Percentiles rank a stretch among this genome's conserved stretches.
Conservation (phyloP, 2,797 vertebrate genomes). For the Mustela erminea region DNA sequence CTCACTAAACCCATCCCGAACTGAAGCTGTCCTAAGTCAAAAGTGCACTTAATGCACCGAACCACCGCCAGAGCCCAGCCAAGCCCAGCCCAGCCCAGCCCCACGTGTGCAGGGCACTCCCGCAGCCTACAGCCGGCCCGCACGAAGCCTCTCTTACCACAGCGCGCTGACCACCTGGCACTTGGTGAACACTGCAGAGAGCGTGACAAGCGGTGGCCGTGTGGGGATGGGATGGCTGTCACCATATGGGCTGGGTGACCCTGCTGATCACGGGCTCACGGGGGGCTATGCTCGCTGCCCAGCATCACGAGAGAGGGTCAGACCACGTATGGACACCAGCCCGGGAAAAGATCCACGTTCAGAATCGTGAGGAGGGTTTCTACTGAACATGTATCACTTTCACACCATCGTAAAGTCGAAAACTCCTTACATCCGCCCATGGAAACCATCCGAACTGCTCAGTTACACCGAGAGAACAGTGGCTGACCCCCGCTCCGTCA, state of each 20-base stretch:
- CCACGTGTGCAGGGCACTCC: accelerated
- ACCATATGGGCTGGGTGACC: neutral
- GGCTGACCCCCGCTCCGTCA: accelerated
- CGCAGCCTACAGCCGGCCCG: neutral
- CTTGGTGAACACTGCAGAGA: neutral
- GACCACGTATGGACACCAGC: neutral
- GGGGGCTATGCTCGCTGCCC: neutral
- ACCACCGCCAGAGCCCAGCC: neutral
- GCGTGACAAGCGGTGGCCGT: neutral
- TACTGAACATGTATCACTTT: accelerated
- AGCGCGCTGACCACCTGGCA: neutral
- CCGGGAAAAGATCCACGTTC: neutral
- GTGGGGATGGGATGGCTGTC: neutral
- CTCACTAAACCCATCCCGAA: no score
- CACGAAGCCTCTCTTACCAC: neutral
- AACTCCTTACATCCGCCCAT: neutral
- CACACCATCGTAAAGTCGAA: neutral
- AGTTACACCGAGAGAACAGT: accelerated
- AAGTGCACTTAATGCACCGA: neutral
- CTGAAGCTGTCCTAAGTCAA: neutral
- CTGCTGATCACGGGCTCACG: accelerated
- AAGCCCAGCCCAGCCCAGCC: neutral
- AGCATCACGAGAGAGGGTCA: neutral
- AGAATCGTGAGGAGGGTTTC: neutral
- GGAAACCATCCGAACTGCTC: neutral